phyloP scores from a whole-genome alignment of 2,888 invertebrate species.

The Aproaerema taeniolella region DNA sequence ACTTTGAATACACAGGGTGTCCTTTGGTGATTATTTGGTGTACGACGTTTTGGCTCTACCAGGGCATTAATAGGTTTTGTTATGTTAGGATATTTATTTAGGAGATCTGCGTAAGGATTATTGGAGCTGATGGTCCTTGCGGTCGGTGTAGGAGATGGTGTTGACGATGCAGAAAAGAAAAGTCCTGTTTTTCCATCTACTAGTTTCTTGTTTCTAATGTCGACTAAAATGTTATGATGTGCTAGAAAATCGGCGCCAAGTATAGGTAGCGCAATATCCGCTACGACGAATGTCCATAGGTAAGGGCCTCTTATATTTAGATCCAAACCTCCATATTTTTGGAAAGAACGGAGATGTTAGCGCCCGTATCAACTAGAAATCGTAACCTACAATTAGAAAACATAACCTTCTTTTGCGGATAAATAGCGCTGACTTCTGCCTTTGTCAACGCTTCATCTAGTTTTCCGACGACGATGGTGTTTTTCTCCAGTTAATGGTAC shows the following conservation, averaged over 20 bases:
- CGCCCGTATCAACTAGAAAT: no score
- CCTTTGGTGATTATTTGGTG: constrained; percentile 17
- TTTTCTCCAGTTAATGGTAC: background rate
- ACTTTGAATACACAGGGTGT: constrained; percentile 10
- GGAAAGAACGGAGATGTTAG: background rate
- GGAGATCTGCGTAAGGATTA: background rate
- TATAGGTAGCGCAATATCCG: background rate
- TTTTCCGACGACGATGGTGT: background rate
- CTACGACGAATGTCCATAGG: background rate
- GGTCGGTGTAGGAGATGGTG: background rate
- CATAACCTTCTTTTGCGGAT: background rate
- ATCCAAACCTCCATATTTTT: background rate
- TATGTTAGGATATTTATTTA: background rate
- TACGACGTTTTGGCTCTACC: constrained; percentile 1
- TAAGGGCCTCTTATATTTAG: background rate
- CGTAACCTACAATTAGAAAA: background rate
- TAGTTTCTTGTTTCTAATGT: background rate
- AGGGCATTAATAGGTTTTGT: background rate
- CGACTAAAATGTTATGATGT: background rate
- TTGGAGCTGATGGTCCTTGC: background rate
- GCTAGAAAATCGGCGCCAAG: constrained; percentile 1
- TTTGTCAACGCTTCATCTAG: background rate
- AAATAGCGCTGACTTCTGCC: background rate
- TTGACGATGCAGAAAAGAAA: background rate
- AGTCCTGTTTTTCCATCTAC: background rate